Base-by-base conservation (phyloP, 2,797 vertebrate genomes). In the Channa striata region DNA sequence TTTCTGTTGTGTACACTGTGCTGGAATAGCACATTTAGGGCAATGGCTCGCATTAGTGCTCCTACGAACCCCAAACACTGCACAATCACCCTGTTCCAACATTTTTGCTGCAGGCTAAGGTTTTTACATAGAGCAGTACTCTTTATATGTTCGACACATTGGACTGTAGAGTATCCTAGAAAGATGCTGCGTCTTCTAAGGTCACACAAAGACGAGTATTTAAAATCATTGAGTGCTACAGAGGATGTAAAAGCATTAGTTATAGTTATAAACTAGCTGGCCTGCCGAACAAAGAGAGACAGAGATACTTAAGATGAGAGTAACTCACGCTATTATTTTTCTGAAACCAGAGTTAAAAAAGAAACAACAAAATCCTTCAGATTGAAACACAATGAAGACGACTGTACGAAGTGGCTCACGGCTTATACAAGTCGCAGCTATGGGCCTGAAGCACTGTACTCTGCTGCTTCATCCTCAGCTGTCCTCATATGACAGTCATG, bases 401-500 rank as follows among this genome's bases (percentile, higher is more conserved):
- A 42, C 59, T 68, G 60, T 75, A 57, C 36, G 20, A 16, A 3
- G n/a, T n/a, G 14, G 25, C 19, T 33, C 34, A 70, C 42, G 62
- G 37, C 25, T 21, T 14, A 56, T 36, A 44, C 68, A 58, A 65
- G 2, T 2, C 54, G 42, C 44, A 33, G 65, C 43, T 20, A 19
- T n/a, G 60, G 51, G 72, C 74, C 68, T 54, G 59, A 9, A 59
- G 56, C 58, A 1, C 36, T 12, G 16, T 3, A 48, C 52, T 2
- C 25, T 23, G 33, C 39, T 75, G 47, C 47, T 58, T 57, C 76
- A 49, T 25, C 67, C 65, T 81, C 74, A 75, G 67, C 78, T 37
- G 58, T 33, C 37, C 71, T 68, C 87, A 83, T 87, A 84, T 87
- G 82, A 91, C 50, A 82, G 78, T 90, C 91, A 90, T 81, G 68